These are phyloP conservation scores for Diorhabda carinulata DNA, from an alignment of 1,140 invertebrate species.

Conservation along the genomic window DNA sequence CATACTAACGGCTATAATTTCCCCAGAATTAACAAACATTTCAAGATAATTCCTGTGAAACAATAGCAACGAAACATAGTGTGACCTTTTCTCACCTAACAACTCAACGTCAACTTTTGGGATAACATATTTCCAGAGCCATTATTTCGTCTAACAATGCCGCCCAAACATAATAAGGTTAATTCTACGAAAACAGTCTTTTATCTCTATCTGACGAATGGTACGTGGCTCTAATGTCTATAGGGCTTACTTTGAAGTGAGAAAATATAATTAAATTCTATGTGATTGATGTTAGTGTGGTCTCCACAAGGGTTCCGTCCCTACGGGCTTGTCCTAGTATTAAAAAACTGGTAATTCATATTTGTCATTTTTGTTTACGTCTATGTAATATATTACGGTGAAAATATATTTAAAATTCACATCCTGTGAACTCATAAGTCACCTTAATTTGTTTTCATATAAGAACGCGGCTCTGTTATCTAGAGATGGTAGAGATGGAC, in stretches of 20 bases:
- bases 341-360: conserved; percentile 1
- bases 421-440: too few relatives aligned
- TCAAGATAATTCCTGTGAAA: not conserved
- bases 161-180: conserved; percentile 2
- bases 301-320: not conserved
- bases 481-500: too few relatives aligned
- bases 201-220: conserved; percentile 2
- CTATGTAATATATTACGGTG: not conserved
- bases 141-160: not conserved
- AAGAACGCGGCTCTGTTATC: too few relatives aligned
- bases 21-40: not conserved
- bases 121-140: conserved; percentile 2
- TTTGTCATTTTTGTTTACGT: not conserved
- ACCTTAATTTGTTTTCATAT: too few relatives aligned
- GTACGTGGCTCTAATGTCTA: not conserved
- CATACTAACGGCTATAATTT: not conserved
- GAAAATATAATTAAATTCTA: conserved; percentile 3
- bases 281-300: conserved; percentile 1
- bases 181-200: conserved; percentile 2
- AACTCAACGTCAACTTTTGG: conserved; percentile 2
- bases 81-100: conserved; percentile 1
- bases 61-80: conserved; percentile 2
- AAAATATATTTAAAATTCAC: too few relatives aligned
- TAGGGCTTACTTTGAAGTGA: not conserved
- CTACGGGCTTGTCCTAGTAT: not conserved